Conservation (phyloP, 1,140 invertebrate species). For the Arctopsyche grandis region DNA sequence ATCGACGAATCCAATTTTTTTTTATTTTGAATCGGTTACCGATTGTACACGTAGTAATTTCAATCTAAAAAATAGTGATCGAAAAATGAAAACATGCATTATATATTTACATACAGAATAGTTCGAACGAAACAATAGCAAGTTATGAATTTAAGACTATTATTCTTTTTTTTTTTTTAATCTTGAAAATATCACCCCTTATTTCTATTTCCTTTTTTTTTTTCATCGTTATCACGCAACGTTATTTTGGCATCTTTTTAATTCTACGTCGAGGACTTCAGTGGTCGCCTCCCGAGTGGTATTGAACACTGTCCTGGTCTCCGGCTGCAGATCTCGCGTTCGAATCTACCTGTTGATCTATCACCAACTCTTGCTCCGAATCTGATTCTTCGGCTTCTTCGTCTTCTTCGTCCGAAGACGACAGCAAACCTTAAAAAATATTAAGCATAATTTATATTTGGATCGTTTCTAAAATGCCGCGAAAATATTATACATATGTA, state of each 20-base stretch:
- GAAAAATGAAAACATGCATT: no score
- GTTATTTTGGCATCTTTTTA: conserved; percentile 39
- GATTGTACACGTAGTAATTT: no score
- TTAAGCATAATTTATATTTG: no score
- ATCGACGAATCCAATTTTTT: background rate
- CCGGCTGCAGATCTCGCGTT: background rate
- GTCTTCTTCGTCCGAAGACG: conserved; percentile 63
- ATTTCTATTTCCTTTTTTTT: background rate
- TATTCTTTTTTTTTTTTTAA: background rate
- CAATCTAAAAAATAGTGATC: no score
- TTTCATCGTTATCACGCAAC: conserved; percentile 28
- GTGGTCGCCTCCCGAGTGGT: conserved; percentile 29
- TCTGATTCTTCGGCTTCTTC: conserved; percentile 60
- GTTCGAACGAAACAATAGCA: no score
- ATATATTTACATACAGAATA: no score
- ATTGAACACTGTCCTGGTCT: conserved; percentile 36
- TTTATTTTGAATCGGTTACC: no score
- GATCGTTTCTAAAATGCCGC: background rate
- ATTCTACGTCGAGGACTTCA: background rate
- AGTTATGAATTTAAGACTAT: background rate
- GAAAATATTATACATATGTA: no score
- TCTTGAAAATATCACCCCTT: conserved; percentile 20
- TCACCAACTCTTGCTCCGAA: conserved; percentile 59
- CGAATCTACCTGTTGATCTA: conserved; percentile 48
- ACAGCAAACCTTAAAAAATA: conserved; percentile 59